Evolutionary conservation across 2,113 vertebrate species (phyloP), one percentile per base, ranked within the genome.

Genomic region (Myrmophylax atrothorax): DNA sequence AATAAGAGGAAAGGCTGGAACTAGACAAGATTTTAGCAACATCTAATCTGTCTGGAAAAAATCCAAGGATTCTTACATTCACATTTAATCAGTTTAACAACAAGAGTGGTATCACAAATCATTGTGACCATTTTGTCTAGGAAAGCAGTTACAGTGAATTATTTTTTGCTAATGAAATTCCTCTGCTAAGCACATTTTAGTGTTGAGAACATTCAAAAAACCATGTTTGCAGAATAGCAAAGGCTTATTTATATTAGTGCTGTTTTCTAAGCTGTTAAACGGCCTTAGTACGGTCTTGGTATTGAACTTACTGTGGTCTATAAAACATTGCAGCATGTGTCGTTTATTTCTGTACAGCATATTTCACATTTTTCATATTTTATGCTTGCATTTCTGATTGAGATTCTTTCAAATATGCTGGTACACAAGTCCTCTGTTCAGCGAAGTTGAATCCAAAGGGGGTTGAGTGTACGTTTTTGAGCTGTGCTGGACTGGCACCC

Each of bases 81-180:
- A 52, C 15, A 47, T 94, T 89, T 90, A 90, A 94, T 92, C 89
- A 90, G 33, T 77, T 81, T 75, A 89, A 87, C 44, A 80, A 91
- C 66, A 79, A 24, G 4, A 89, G 13, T 28, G 25, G 14, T 67
- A 46, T 76, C 35, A 72, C 69, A 95, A 85, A 85, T 90, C 1
- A 77, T 85, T 91, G 94, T 89, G 62, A 78, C 40, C 35, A 58
- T 72, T 96, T 89, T 93, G 26, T 55, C 35, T 59, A 90, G 38
- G 56, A 87, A 93, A 91, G 26, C 49, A 89, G 16, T 59, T 86
- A n/a, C 7, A n/a, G 33, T 47, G 72, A 85, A 87, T 92, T 88
- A 88, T 93, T 80, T 96, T 93, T 90, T 73, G 53, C 35, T 86
- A 80, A 86, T 67, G 25, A 83, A 95, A 94, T 91, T 95, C 83